Base-by-base conservation (phyloP, 1,140 invertebrate species). In the Penaeus vannamei region DNA sequence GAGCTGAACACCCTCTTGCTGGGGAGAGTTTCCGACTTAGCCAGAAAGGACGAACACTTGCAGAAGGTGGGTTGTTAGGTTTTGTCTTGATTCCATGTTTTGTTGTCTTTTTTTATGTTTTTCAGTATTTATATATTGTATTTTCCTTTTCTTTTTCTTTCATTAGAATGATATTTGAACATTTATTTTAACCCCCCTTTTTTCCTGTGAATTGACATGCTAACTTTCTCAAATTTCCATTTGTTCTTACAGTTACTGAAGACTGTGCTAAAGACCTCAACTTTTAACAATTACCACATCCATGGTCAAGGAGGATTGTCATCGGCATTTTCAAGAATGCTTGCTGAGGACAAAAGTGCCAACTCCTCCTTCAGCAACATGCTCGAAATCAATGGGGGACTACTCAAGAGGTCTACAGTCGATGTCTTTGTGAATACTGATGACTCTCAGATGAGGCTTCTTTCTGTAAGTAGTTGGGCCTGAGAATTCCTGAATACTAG, bases 341-440 rank as follows among this genome's bases (percentile, higher is more conserved):
- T 96, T 22, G 61, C 96, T 14, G 93, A 92, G 36, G 94, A 94
- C 19, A 91, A 93, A 0, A 95, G 95, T 77, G 95, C 94, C 46
- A 96, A 97, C 88, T 96, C 96, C 46, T 95, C 94, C 3, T 93
- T 97, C 20, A 93, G 96, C 0, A 95, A 96, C 10, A 93, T 96
- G n/a, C 95, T 97, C 92, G 96, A 97, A 93, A 95, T 97, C 2
- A 94, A 94, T 23, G 94, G 94, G 61, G 96, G 96, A 29, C 94
- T 97, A 5, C 92, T 97, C 1, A 97, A 97, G 92, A 93, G 96
- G 42, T 96, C 96, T 26, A 93, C 94, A 0, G 96, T 97, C 19
- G 95, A 97, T 92, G 94, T 97, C 20, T 93, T 96, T 36, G 84
- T 97, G 8, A 93, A 95, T 53, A 94, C 94, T 20, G 92, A 94